These are phyloP conservation scores for Rhyzopertha dominica DNA, from an alignment of 1,140 invertebrate genomes.

Conservation along the genomic window DNA sequence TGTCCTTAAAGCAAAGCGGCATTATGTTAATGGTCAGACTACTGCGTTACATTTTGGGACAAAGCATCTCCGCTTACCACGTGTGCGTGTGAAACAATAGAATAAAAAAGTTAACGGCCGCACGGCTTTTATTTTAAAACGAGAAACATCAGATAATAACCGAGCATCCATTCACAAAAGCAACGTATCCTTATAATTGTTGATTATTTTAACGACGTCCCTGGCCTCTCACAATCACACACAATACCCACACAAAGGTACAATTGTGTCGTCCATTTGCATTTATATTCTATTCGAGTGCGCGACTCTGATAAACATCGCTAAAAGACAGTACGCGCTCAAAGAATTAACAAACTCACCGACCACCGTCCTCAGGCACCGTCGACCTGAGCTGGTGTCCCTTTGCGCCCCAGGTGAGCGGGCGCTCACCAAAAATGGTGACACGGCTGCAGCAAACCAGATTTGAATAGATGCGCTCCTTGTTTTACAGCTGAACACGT, in stretches of 20 bases:
- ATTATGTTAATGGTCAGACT: too few species aligned
- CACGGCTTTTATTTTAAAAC: too few species aligned
- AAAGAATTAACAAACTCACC: slow-evolving; percentile 34
- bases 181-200: slow-evolving; percentile 37
- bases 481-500: slow-evolving; percentile 33
- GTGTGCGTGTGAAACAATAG: too few species aligned
- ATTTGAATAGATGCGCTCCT: slow-evolving; percentile 31
- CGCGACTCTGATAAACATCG: slow-evolving; percentile 34
- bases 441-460: slow-evolving; percentile 23
- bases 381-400: slow-evolving; percentile 11
- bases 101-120: too few species aligned
- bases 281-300: slow-evolving; percentile 41
- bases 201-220: slow-evolving; percentile 41
- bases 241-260: slow-evolving; percentile 39
- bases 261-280: slow-evolving; percentile 43
- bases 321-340: slow-evolving; percentile 34
- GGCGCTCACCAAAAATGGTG: slow-evolving; percentile 13
- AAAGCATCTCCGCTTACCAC: too few species aligned
- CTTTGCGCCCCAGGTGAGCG: slow-evolving; percentile 1
- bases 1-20: too few species aligned
- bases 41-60: too few species aligned
- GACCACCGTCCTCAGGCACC: slow-evolving; percentile 11
- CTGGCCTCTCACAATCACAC: slow-evolving; percentile 32
- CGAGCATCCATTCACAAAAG: slow-evolving; percentile 10
- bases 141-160: too few species aligned